Evolutionary conservation across 2,888 invertebrate species (phyloP), one percentile per base, ranked within the genome.

Genomic region (Nomada fucata): DNA sequence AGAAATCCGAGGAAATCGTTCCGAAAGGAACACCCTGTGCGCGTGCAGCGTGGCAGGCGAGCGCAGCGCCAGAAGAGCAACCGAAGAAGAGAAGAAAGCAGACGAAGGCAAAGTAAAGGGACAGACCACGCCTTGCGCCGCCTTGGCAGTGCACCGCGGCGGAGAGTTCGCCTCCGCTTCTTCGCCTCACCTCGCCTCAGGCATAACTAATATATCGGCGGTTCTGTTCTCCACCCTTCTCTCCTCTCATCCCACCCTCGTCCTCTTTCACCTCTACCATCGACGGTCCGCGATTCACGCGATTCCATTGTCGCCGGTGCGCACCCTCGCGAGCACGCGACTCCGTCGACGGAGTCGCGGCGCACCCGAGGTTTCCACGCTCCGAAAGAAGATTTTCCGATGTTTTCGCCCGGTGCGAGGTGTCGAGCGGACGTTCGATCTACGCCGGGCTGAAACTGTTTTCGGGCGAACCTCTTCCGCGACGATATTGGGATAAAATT

Each of bases 121-220:
- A 89, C 81, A 82, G 84, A 87, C 87, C 89, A 89, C 91, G 89
- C 89, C 91, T 89, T 86, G 81, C 69, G 75, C 86, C 78, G 87
- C 86, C 85, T 86, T 82, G 87, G 85, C 89, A 86, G 86, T 83
- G 26, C 26, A 26, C 26, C 26, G 26, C 26, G 2, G 26, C 2
- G 88, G 84, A 86, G 84, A 86, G 82, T 81, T 86, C 84, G 86
- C 82, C 82, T 82, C 82, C 82, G 73, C 82, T 84, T 86, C 86
- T 79, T 83, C 86, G 79, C 47, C 80, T 86, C 82, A 75, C 86
- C 76, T 89, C 79, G 89, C 90, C 87, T 75, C 76, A 71, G 82
- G 90, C 90, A 87, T 90, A 91, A 89, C 90, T 90, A 90, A 91
- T 91, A 90, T 90, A 91, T 90, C 89, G 90, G 87, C 85, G 81